A percentile compares a stretch with the other conserved stretches of the same genome.
phyloP scores from a whole-genome alignment of 2,888 invertebrate species.

The Bugula neritina region DNA sequence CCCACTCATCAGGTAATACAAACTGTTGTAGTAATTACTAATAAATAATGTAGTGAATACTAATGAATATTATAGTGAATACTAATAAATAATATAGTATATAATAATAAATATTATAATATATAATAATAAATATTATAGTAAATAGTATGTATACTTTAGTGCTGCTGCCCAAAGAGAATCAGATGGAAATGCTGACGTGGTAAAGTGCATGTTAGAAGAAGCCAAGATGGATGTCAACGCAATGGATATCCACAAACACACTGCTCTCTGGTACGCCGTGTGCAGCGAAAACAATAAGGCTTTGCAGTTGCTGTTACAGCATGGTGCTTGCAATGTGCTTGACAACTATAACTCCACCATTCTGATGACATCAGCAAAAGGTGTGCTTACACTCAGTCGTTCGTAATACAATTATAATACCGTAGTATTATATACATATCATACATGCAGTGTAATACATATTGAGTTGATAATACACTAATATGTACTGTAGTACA shows the following conservation, averaged over 20 bases:
- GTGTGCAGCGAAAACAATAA: constrained; percentile 22
- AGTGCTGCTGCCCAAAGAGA: constrained; percentile 20
- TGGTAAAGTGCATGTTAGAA: constrained; percentile 13
- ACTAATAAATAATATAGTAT: too few species aligned
- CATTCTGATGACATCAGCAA: constrained; percentile 4
- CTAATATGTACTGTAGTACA: too few species aligned
- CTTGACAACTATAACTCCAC: constrained; percentile 8
- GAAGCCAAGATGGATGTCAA: constrained; percentile 19
- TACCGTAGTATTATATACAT: too few species aligned
- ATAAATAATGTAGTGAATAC: too few species aligned
- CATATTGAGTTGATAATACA: too few species aligned
- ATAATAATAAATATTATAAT: too few species aligned
- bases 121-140: too few species aligned
- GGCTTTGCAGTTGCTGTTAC: constrained; percentile 16
- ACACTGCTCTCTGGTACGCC: constrained; percentile 25
- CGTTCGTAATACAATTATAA: too few species aligned
- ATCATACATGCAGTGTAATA: too few species aligned
- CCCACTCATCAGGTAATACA: constrained; percentile 32
- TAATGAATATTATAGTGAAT: too few species aligned
- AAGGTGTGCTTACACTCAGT: constrained; percentile 3
- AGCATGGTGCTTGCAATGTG: constrained; percentile 1
- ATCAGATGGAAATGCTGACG: background rate
- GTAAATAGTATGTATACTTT: background rate
- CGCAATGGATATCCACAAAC: constrained; percentile 17
- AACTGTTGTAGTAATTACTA: too few species aligned